Base-by-base conservation (phyloP, 2,888 invertebrate genomes). In the Lomographa bimaculata region DNA sequence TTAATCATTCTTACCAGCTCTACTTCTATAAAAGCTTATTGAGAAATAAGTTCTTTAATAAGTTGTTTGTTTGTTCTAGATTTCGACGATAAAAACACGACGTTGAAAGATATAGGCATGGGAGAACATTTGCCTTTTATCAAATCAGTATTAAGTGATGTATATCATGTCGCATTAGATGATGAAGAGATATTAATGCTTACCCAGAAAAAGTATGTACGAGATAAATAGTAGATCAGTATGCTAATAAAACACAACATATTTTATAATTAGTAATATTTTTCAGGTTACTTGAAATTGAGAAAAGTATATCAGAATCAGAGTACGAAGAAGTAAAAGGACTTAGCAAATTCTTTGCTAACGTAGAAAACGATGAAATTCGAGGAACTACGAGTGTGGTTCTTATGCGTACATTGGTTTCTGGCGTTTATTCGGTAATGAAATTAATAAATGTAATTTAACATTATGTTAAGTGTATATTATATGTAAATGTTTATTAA, bases 321-420 rank as follows among this genome's bases (percentile, higher is more conserved):
- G 14, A 28, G 23, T 48, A 46, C 24, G 43, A 40, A 3, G 18
- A 35, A 16, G 23, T 37, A 1, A 63, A 30, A 16, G 80, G 77
- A 0, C 45, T 80, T 6, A 41, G 47, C 0, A 62, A 56, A 3
- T 72, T 78, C 25, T 69, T 70, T 40, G 58, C 63, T 0, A 46
- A 67, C 8, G 57, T 72, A 2, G 72, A 72, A 6, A 37, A 60
- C 0, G 80, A 82, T 8, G 82, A 83, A 45, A 56, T 83, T 1
- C 42, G 63, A 3, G 74, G 71, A 1, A 71, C 76, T 0, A 58
- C 63, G 3, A 74, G 76, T n/a, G 46, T 75, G 26, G 63, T 74
- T 5, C 50, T 65, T 14, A 17, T 75, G 33, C 61, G 70, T n/a
- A 75, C 79, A 8, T 50, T 70, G 3, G 0, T 58, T 35, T 10